Conservation (phyloP, 2,113 vertebrate genomes). For the Butastur rufipennis region DNA sequence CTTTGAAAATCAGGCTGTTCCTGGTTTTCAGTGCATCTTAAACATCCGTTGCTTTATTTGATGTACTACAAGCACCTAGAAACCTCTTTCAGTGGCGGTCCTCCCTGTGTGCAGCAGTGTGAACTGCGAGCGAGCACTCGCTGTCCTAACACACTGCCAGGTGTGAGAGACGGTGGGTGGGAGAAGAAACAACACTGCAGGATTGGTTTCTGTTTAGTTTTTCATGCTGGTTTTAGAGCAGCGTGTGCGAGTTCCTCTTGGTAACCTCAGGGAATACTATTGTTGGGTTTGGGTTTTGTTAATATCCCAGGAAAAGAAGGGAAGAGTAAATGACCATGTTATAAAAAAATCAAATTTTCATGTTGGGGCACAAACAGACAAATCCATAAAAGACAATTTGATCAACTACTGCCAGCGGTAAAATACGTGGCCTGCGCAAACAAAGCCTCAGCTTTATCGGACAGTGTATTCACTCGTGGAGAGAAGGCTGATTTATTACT, state of each 20-base stretch:
- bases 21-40: not conserved
- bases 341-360: not conserved
- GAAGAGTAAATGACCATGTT: not conserved
- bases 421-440: not conserved
- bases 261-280: not conserved
- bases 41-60: not conserved
- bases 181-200: not conserved
- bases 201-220: not conserved
- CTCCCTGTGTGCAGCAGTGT: not conserved
- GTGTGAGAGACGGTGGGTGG: conserved; percentile 21
- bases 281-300: not conserved
- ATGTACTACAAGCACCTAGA: not conserved
- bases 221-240: not conserved
- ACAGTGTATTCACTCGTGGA: not conserved
- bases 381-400: not conserved
- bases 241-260: not conserved
- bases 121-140: not conserved
- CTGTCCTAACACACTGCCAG: not conserved
- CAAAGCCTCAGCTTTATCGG: not conserved
- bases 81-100: not conserved
- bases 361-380: not conserved
- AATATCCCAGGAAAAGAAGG: not conserved
- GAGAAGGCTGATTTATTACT: not conserved
- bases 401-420: not conserved
- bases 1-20: not conserved